A percentile compares a stretch with the other conserved stretches of the same genome.
Conservation (phyloP, 2,797 vertebrate genomes). For the Cetoscarus ocellatus region DNA sequence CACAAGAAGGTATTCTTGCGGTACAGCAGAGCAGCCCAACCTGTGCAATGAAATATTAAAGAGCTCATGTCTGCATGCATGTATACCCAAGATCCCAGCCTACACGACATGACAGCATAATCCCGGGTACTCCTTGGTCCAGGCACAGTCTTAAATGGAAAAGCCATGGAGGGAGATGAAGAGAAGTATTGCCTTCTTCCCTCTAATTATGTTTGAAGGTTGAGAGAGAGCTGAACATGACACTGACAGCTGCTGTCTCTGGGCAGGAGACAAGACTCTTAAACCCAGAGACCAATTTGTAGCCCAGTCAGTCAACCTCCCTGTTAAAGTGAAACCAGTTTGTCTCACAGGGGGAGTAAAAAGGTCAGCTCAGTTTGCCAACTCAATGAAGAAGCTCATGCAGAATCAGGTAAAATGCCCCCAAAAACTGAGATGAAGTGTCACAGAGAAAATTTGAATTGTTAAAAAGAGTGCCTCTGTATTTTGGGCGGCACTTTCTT, state of each 20-base stretch:
- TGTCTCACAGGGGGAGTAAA: background rate
- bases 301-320: slow-evolving; percentile 56
- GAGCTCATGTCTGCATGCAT: slow-evolving; percentile 66
- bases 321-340: slow-evolving; percentile 16
- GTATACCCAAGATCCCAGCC: slow-evolving; percentile 48
- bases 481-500: background rate
- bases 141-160: slow-evolving; percentile 49
- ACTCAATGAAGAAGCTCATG: slow-evolving; percentile 18
- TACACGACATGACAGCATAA: slow-evolving; percentile 59
- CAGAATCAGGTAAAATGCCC: slow-evolving; percentile 5
- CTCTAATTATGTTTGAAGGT: slow-evolving; percentile 76
- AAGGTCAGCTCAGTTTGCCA: slow-evolving; percentile 7
- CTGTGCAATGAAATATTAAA: slow-evolving; percentile 78
- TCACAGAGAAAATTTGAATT: too few relatives aligned
- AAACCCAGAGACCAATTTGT: slow-evolving; percentile 71
- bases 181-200: slow-evolving; percentile 56
- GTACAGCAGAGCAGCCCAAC: slow-evolving; percentile 54
- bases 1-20: slow-evolving; percentile 49
- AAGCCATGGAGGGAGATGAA: slow-evolving; percentile 53
- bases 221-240: slow-evolving; percentile 64
- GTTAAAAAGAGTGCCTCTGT: background rate
- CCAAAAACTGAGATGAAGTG: background rate
- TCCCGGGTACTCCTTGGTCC: slow-evolving; percentile 51
- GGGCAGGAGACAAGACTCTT: slow-evolving; percentile 57
- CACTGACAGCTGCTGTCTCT: slow-evolving; percentile 67